Conservation (phyloP, 1,140 invertebrate species). For the Araneus ventricosus region DNA sequence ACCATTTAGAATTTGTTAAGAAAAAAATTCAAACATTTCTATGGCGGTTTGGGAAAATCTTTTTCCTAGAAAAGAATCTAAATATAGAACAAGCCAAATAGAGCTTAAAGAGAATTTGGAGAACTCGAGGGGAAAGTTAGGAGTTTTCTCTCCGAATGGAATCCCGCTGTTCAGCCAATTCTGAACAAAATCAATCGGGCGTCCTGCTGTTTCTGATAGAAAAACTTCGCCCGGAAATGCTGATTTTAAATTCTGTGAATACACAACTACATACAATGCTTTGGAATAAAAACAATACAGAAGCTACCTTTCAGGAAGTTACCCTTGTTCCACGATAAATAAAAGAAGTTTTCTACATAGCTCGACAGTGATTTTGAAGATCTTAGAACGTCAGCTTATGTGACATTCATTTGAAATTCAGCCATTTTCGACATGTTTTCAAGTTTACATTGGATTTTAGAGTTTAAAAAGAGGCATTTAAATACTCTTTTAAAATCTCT, state of each 20-base stretch:
- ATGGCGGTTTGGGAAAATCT: not conserved
- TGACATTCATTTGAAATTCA: not conserved
- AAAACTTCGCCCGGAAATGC: not conserved
- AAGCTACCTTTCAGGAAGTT: not conserved
- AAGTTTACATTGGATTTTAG: no score
- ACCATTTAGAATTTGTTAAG: not conserved
- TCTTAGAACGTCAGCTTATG: not conserved
- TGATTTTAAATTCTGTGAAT: constrained; percentile 9
- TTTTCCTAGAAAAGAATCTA: not conserved
- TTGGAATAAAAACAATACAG: not conserved
- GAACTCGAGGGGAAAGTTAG: constrained; percentile 11
- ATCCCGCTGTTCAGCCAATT: not conserved
- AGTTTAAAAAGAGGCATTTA: no score
- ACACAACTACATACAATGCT: not conserved
- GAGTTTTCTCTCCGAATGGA: not conserved
- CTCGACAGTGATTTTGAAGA: not conserved
- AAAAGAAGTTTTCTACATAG: not conserved
- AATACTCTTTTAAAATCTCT: no score
- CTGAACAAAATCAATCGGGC: constrained; percentile 1
- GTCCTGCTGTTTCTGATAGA: not conserved
- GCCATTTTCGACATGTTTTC: not conserved
- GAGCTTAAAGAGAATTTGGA: not conserved
- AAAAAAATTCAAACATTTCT: not conserved
- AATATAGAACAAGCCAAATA: constrained; percentile 2
- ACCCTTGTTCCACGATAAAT: not conserved